Base-by-base conservation (phyloP, 2,888 invertebrate genomes). In the Synergus umbraculus region DNA sequence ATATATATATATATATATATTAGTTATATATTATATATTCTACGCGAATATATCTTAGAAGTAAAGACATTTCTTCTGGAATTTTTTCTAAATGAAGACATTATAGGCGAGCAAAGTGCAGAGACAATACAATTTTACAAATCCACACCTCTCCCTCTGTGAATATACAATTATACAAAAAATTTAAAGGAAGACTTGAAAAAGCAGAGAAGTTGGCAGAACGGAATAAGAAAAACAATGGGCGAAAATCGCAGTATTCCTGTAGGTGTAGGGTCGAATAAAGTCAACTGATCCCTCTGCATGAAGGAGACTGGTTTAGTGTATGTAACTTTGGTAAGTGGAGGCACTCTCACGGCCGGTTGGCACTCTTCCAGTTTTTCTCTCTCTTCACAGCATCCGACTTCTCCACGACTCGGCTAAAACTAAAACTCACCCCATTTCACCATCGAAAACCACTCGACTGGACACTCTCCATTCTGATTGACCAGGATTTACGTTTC, bases 241-340 rank as follows among this genome's bases (percentile, higher is more conserved):
- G 73, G 37, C 29, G 78, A 81, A 83, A 79, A 81, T 82, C 78
- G 69, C 76, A 65, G 58, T 63, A 64, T 79, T 85, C 76, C 82
- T 84, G 81, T 77, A 41, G 80, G 81, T 84, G 81, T 76, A 29
- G 80, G 81, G 79, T 86, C 85, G 87, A 87, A 88, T 87, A 88
- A 37, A 88, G 87, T 88, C 86, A 83, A 83, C 69, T 78, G 81
- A 54, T 81, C 79, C 81, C 83, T 54, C 29, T 41, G 49, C 18
- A 54, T 37, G 73, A 54, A 73, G 69, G 41, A 76, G 78, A 85
- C 86, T 86, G 82, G 85, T 84, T 86, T 82, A 83, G 82, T 87
- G 83, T 85, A 86, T 86, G 88, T 88, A 87, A 88, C 85, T 83
- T 87, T 86, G 88, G 88, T 90, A 91, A 91, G 90, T 90, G 90